Conservation (phyloP, 2,888 invertebrate species). For the Adelognathus sp. region DNA sequence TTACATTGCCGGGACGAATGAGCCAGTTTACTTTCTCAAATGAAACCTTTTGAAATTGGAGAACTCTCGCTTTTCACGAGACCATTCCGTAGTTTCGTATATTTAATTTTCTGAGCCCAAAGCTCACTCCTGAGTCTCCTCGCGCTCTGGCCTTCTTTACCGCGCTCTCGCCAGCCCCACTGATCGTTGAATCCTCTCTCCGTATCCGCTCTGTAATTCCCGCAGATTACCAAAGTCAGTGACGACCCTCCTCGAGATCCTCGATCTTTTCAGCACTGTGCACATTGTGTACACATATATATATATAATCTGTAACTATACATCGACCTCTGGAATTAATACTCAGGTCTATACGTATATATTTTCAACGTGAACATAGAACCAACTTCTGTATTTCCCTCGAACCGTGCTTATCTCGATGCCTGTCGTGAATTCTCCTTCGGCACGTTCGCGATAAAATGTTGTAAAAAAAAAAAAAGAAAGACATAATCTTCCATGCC, state of each 20-base stretch:
- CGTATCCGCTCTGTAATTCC: constrained; percentile 31
- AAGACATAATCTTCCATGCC: not conserved
- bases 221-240: constrained; percentile 15
- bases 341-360: not conserved
- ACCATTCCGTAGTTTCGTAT: constrained; percentile 25
- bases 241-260: constrained; percentile 1
- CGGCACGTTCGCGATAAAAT: constrained; percentile 53
- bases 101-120: constrained; percentile 42
- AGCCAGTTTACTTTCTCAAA: constrained; percentile 38
- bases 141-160: not conserved
- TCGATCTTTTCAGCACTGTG: constrained; percentile 19
- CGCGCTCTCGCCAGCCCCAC: not conserved
- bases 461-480: not conserved
- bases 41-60: constrained; percentile 32
- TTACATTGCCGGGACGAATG: constrained; percentile 15
- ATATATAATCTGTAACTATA: not conserved
- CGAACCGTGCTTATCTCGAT: constrained; percentile 62
- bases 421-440: constrained; percentile 53
- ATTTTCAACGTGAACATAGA: not conserved
- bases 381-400: constrained; percentile 1
- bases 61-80: constrained; percentile 18
- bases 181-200: constrained; percentile 25
- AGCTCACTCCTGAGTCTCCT: not conserved
- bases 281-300: too few species aligned
- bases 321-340: not conserved